Evolutionary conservation across 2,797 vertebrate species (phyloP).

Genomic region (Erethizon dorsatum): DNA sequence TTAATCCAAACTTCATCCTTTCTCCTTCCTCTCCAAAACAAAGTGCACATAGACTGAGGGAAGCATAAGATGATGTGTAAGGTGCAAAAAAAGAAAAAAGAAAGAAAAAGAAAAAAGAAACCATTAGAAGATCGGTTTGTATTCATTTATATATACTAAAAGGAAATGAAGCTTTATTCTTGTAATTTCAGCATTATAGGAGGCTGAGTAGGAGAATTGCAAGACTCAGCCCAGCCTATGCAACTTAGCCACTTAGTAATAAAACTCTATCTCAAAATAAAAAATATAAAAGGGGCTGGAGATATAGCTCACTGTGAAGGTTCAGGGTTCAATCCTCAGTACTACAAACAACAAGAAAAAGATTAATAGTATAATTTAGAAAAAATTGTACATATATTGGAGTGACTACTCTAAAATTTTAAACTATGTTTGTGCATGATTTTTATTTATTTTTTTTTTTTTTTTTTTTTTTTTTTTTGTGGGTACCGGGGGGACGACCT

Average conservation of each 20-base stretch:
- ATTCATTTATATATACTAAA: background rate
- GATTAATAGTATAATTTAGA: background rate
- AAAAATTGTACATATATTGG: background rate
- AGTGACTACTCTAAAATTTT: background rate
- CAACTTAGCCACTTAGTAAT: background rate
- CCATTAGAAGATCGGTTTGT: background rate
- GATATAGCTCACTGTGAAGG: background rate
- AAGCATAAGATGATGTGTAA: background rate
- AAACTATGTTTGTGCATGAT: constrained; percentile 15
- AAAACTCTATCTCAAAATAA: background rate
- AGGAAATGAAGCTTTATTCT: constrained; percentile 40
- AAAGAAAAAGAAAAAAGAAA: background rate
- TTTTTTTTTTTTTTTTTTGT: no score
- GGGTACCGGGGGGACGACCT: no score
- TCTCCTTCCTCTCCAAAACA: constrained; percentile 10
- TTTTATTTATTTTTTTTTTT: no score
- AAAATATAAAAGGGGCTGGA: background rate
- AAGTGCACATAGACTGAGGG: background rate
- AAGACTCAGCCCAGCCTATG: background rate
- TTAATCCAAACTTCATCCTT: background rate
- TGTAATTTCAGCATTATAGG: background rate
- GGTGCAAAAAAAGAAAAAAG: background rate
- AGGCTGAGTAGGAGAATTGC: no score
- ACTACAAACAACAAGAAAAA: background rate
- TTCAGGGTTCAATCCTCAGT: background rate